phyloP scores from a whole-genome alignment of 2,797 vertebrate genomes.

The Pangasius mekongensis region DNA sequence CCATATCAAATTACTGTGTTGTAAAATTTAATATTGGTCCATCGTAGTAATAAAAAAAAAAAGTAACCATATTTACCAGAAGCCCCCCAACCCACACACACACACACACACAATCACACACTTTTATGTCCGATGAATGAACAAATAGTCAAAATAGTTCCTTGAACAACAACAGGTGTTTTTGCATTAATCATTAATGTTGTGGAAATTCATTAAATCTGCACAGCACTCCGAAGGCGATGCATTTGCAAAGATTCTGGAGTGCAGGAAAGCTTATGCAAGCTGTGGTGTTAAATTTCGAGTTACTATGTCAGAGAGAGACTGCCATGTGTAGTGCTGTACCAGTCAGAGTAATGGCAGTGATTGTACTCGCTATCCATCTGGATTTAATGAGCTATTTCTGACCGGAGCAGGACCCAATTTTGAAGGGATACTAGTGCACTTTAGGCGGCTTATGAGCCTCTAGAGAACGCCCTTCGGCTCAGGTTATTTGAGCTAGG shows the following conservation, averaged over 20 bases:
- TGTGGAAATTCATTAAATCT: conserved; percentile 18
- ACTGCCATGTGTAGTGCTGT: conserved; percentile 8
- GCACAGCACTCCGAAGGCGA: conserved; percentile 15
- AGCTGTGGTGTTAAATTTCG: conserved; percentile 21
- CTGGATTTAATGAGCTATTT: conserved; percentile 39
- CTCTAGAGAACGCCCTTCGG: conserved; percentile 25
- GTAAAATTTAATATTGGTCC: neutral
- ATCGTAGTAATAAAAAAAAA: neutral
- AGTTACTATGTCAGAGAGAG: conserved; percentile 4
- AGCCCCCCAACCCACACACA: too few species aligned
- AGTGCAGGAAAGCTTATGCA: conserved; percentile 15
- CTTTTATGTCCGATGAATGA: neutral
- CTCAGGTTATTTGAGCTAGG: conserved; percentile 23
- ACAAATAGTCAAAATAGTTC: neutral
- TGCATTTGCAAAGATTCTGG: conserved; percentile 18
- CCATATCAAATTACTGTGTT: neutral
- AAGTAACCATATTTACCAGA: too few species aligned
- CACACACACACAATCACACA: neutral
- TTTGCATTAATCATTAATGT: conserved; percentile 12
- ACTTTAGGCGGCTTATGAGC: conserved; percentile 37
- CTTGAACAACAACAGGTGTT: conserved; percentile 14
- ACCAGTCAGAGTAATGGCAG: conserved; percentile 26
- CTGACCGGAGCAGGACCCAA: conserved; percentile 8
- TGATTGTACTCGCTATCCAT: neutral
- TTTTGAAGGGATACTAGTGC: conserved; percentile 29